Evolutionary conservation across 2,797 vertebrate genomes (phyloP), one percentile per base, ranked within the genome.

Genomic region (Coreius guichenoti): DNA sequence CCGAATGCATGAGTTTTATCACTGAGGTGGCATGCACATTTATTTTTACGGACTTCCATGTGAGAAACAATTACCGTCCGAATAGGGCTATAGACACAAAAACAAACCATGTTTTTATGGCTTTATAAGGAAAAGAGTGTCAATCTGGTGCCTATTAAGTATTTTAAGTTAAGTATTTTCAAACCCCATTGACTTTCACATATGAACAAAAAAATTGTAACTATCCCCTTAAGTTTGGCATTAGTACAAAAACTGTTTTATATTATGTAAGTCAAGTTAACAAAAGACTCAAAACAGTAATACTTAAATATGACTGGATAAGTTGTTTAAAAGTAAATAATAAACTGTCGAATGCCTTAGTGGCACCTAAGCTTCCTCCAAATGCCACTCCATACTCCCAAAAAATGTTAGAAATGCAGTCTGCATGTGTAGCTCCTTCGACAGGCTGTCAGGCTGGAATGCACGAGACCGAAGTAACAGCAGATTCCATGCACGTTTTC

Each of bases 401-500:
- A 45, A 70, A 74, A 69, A 36, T 33, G 75, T 84, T 23, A 21
- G 33, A 79, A 61, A 45, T 31, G 47, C 29, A 68, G 11, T n/a
- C 47, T 29, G 26, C 61, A 77, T 9, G 56, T 77, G 70, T 13
- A 11, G 33, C 26, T 6, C 39, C 43, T 80, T 29, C 70, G 80
- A 81, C 77, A 68, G 11, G 39, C 85, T 73, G 80, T 87, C 86
- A 86, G 6, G 19, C 26, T 26, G 76, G 70, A 85, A 86, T 76
- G 84, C 86, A 74, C 61, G 85, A 85, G 87, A 80, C 2, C 19
- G 67, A 74, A 89, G 88, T 76, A 90, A 89, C 86, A 90, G 93
- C 89, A 92, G 90, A 94, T 94, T 92, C 92, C 92, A 88, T 58
- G 82, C 90, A 90, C 90, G 84, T 80, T 87, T 86, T 63, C 58